Evolutionary conservation across 2,113 vertebrate species (phyloP), one percentile per base, ranked within the genome.

Genomic region (Megaleporinus macrocephalus): DNA sequence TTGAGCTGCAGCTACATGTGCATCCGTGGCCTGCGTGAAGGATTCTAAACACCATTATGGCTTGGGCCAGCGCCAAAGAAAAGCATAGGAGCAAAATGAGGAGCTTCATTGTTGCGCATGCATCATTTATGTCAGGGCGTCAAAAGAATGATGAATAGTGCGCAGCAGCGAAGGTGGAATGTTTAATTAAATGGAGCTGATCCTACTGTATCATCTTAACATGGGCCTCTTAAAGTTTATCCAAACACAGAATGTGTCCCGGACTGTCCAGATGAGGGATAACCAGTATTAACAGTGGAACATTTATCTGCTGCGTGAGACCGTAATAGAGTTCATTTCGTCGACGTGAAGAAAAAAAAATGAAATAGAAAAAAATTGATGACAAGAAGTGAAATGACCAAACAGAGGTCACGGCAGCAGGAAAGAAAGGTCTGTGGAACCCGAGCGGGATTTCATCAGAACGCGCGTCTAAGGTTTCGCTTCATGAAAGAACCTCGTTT

Each of bases 181-280:
- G 22, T 65, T 81, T 81, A 65, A 78, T 81, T 62, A 73, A 76
- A 73, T 41, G 22, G 5, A 49, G 18, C 44, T 13, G 57, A 78
- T 47, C 66, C 27, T 33, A 41, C 57, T 51, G 74, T 53, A 29
- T 71, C 14, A 30, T 41, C 49, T 4, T 26, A 78, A 81, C 24
- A 73, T 1, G 15, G 14, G n/a, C 69, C 61, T 74, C 59, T 55
- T 65, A 79, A 84, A 78, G 69, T 77, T 77, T 81, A 77, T 74
- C 68, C 49, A 73, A 78, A 81, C 74, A 78, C 59, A 47, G 26
- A 24, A 24, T 18, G 30, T 51, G 20, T 76, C 69, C 49, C 73
- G 78, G 79, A 65, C 59, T 65, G 63, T 62, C 10, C 4, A 26
- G 24, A 81, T 72, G 30, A 77, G 63, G 16, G 41, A 57, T 65